These are phyloP conservation scores for Calyptommatus sinebrachiatus DNA, from an alignment of 2,113 vertebrate species.

Conservation along the genomic window DNA sequence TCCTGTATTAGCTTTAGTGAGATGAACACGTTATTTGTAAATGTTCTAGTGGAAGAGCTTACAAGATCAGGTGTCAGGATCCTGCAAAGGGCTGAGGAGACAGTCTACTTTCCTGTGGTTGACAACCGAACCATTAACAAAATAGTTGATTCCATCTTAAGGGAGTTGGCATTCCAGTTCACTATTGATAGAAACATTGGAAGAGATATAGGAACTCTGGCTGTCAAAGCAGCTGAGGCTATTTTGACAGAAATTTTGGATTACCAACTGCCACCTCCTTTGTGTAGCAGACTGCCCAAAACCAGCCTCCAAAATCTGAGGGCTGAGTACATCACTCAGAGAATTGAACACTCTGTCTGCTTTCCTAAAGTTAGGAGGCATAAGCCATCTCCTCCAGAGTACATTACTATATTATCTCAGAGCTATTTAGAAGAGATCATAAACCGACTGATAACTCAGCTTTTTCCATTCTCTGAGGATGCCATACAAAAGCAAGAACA, in stretches of 20 bases:
- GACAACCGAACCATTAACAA: background rate
- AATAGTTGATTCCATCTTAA: slow-evolving; percentile 6
- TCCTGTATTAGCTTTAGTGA: background rate
- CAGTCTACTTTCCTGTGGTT: background rate
- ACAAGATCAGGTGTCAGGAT: background rate
- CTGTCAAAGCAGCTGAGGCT: slow-evolving; percentile 9
- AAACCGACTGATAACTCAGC: background rate
- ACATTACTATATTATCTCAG: slow-evolving; percentile 20
- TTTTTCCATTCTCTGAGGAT: background rate
- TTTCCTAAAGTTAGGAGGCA: background rate
- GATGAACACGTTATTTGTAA: slow-evolving; percentile 13
- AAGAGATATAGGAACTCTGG: background rate
- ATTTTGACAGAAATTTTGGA: slow-evolving; percentile 25
- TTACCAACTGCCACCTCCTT: slow-evolving; percentile 9
- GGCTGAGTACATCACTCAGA: background rate
- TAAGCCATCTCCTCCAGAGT: background rate
- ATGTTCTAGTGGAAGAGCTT: slow-evolving; percentile 1
- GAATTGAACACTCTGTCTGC: background rate
- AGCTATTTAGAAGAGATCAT: slow-evolving; percentile 22
- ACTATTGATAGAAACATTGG: background rate
- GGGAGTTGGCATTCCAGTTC: slow-evolving; percentile 24
- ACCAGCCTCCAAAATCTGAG: background rate
- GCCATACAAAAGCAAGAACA: background rate
- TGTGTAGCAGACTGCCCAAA: background rate
- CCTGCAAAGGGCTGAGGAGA: slow-evolving; percentile 7